Evolutionary conservation across 37 sponge, comb jelly and placozoan genomes (phyloP), one percentile per base, ranked within the genome.

Genomic region (Ianthella basta): DNA sequence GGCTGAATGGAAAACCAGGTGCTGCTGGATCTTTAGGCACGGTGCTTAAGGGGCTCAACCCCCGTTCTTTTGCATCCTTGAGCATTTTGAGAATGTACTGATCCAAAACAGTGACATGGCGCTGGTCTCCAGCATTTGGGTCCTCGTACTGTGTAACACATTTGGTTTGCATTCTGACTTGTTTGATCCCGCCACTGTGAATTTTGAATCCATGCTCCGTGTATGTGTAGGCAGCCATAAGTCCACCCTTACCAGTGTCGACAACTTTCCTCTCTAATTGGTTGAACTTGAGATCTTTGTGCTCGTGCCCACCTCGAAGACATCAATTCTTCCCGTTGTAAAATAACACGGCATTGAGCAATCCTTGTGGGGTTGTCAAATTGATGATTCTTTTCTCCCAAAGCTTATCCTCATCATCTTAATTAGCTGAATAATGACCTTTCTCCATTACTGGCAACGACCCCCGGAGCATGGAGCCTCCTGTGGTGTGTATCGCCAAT

Each of bases 301-400:
- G 73, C 41, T 85, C 86, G 4, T 78, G 18, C 25, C 86, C 80
- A 27, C 87, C 81, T 36, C 67, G 13, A n/a, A 86, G 64, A 56
- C 87, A 86, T 8, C 85, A 86, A 41, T 38, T 65, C 79, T 86
- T 86, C 15, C 81, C 81, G 44, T 81, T 86, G 81, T 5, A 60
- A 29, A 60, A 86, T 15, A 87, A 66, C 32, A 87, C 74, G 40
- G 88, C 88, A 53, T 41, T 79, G 21, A 83, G 60, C 27, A 87
- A 67, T 24, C 72, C 63, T 72, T 34, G n/a, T 15, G 88, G 88
- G 41, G 55, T 83, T 16, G 19, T 27, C 19, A 63, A 10, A 72
- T 59, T 60, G 34, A 87, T 32, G 18, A 81, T 75, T 12, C 74
- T 59, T 38, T 19, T 30, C 53, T 21, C 41, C 88, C 88, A 87